These are phyloP conservation scores for Cynopterus brachyotis DNA, from an alignment of 2,113 vertebrate species.

Conservation along the genomic window DNA sequence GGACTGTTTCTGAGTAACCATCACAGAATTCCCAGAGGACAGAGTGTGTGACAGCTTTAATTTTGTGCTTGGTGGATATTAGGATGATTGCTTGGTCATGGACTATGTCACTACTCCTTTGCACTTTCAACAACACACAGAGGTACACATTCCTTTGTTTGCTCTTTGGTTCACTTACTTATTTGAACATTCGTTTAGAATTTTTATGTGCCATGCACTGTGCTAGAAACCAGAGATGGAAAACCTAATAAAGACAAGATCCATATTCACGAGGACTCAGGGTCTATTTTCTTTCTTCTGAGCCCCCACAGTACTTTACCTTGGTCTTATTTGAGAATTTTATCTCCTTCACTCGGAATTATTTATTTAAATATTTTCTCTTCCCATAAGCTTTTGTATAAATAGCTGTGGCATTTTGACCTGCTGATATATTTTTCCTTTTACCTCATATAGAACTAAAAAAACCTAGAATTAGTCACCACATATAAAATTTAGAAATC, in stretches of 20 bases:
- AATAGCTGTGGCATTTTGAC: background rate
- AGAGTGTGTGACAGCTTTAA: background rate
- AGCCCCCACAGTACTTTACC: background rate
- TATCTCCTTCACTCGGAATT: background rate
- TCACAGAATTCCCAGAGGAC: background rate
- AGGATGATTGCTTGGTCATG: background rate
- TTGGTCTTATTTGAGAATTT: background rate
- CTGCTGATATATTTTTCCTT: background rate
- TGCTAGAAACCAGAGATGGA: background rate
- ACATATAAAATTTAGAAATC: background rate
- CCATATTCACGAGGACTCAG: background rate
- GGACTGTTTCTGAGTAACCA: background rate
- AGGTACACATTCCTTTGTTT: background rate
- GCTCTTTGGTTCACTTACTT: background rate
- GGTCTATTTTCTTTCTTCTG: background rate
- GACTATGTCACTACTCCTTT: background rate
- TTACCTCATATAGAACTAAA: background rate
- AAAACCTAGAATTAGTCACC: background rate
- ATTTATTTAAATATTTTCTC: conserved; percentile 15
- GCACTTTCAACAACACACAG: background rate
- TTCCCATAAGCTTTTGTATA: background rate
- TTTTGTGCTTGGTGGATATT: background rate
- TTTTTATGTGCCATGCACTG: background rate
- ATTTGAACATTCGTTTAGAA: background rate
- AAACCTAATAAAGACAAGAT: background rate